A percentile compares a stretch with the other conserved stretches of the same genome.
Conservation (phyloP, 64 coral and sea anemone species). For the Actinia equina region DNA sequence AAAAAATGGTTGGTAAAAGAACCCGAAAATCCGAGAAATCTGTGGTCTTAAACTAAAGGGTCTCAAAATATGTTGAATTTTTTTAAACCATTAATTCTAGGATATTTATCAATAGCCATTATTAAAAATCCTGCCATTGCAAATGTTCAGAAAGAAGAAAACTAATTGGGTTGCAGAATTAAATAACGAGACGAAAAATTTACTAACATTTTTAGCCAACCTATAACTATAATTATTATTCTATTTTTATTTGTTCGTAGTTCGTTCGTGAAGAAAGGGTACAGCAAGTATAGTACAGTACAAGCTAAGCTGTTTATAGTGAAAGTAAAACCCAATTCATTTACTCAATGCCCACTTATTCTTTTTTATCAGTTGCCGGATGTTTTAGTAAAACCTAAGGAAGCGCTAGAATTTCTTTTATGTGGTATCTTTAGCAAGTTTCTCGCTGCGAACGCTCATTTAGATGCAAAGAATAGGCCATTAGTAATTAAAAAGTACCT, state of each 20-base stretch:
- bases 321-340: background rate
- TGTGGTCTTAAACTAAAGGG: too few relatives aligned
- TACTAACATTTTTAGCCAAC: too few relatives aligned
- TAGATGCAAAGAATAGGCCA: background rate
- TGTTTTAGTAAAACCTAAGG: background rate
- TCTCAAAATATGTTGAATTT: too few relatives aligned
- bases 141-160: too few relatives aligned
- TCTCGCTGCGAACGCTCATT: background rate
- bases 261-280: too few relatives aligned
- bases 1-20: background rate
- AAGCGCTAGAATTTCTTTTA: constrained; percentile 2
- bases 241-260: too few relatives aligned
- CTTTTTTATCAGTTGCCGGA: background rate
- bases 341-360: constrained; percentile 9
- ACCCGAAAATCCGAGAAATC: background rate
- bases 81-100: too few relatives aligned
- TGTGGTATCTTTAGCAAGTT: background rate
- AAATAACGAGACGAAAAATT: too few relatives aligned
- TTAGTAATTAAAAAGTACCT: constrained; percentile 2
- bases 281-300: background rate
- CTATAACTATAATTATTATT: too few relatives aligned
- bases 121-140: too few relatives aligned
- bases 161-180: too few relatives aligned
- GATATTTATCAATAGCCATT: too few relatives aligned
- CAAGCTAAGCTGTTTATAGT: background rate